Evolutionary conservation across 2,797 vertebrate species (phyloP), one percentile per base, ranked within the genome.

Genomic region (Protosalanx chinensis): DNA sequence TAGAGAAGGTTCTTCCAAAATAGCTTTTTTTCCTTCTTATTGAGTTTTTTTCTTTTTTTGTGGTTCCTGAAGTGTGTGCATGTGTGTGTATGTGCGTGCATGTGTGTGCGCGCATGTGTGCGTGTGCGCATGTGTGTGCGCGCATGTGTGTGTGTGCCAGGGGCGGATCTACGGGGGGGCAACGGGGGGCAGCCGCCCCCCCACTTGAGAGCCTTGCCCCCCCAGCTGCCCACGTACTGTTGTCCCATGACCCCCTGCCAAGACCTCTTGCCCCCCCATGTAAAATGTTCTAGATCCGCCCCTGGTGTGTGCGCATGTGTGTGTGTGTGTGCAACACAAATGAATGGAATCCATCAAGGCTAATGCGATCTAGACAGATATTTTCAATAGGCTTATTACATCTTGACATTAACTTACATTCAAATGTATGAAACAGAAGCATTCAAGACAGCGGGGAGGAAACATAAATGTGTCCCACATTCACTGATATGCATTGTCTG

Each of bases 361-460:
- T 59, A 76, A 74, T 68, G 63, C 53, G 59, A 65, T 67, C 67
- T 46, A 71, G 64, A 67, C 68, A 57, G 64, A 68, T 73, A 67
- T 72, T 67, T 77, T 66, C 51, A 37, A 57, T 63, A 30, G 65
- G 18, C 76, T 66, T 72, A 79, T 66, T 72, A 79, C 65, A 73
- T 72, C 62, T 70, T 51, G 76, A 74, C 63, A 72, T 66, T 60
- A 8, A 77, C 69, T 72, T 41, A 72, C 27, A 59, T 49, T 75
- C 27, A 68, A 73, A 49, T 67, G 41, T 68, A 69, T 33, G 56
- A 75, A 49, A 76, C 49, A 73, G 18, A 63, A 41, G 70, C 56
- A 72, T 70, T 74, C 2, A 67, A 77, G 68, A 41, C 29, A 53
- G 51, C 15, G 53, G 58, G 8, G 37, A 16, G 7, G 35, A 15